Evolutionary conservation across 92 coral and sea anemone genomes (phyloP).

Genomic region (Paragorgia papillata): DNA sequence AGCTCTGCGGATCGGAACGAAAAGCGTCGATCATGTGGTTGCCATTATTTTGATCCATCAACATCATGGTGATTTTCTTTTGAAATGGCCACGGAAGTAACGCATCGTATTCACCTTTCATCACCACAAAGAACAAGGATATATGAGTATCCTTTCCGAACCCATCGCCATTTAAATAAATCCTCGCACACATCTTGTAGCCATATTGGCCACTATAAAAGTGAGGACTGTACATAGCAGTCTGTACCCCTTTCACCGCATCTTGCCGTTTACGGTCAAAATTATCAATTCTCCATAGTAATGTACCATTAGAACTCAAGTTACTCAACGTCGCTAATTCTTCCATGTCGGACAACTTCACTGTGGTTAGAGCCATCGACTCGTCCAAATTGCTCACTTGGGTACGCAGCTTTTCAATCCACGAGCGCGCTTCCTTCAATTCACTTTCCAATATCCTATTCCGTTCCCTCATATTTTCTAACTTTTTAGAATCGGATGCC

Average conservation of each 20-base stretch:
- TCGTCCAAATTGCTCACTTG: neutral
- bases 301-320: neutral
- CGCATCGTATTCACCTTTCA: slow-evolving; percentile 41
- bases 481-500: neutral
- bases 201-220: slow-evolving; percentile 31
- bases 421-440: neutral
- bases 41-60: slow-evolving; percentile 30
- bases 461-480: neutral
- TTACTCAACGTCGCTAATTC: neutral
- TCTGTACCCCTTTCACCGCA: neutral
- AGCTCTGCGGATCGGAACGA: slow-evolving; percentile 31
- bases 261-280: slow-evolving; percentile 11
- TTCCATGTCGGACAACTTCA: neutral
- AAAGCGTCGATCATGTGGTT: slow-evolving; percentile 46
- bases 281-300: slow-evolving; percentile 19
- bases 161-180: slow-evolving; percentile 20
- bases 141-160: slow-evolving; percentile 18
- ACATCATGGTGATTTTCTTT: slow-evolving; percentile 44
- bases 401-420: neutral
- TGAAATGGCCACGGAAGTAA: slow-evolving; percentile 41
- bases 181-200: slow-evolving; percentile 9
- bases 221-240: slow-evolving; percentile 23
- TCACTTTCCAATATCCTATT: neutral
- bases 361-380: neutral
- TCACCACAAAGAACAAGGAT: slow-evolving; percentile 28